Evolutionary conservation across 1,140 invertebrate genomes (phyloP).

Genomic region (Eufriesea mexicana): DNA sequence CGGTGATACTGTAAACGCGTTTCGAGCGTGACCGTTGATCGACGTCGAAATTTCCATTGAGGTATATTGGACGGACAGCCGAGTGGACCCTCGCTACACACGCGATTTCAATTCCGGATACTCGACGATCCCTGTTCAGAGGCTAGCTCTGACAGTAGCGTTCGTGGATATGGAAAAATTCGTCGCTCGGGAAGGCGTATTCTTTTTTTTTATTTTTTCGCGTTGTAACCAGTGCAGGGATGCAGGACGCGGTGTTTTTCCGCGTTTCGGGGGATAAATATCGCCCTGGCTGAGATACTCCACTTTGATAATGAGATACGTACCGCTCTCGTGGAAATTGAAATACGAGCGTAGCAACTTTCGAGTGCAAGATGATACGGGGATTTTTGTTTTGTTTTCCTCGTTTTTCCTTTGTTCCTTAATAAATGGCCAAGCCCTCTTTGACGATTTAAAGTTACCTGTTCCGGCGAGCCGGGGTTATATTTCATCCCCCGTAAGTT

Average conservation of each 20-base stretch:
- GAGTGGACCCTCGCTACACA: background rate
- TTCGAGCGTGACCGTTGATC: background rate
- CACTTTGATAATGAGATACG: background rate
- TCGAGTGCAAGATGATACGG: background rate
- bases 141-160: background rate
- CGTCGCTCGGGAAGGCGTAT: too few relatives aligned
- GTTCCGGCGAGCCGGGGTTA: conserved; percentile 6
- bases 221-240: too few relatives aligned
- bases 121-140: background rate
- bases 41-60: background rate
- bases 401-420: background rate
- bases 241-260: background rate
- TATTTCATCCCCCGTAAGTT: conserved; percentile 39
- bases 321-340: background rate
- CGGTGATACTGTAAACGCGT: background rate
- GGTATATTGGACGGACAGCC: background rate
- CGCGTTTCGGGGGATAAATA: background rate
- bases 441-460: conserved; percentile 37
- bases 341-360: background rate
- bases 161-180: background rate
- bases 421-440: conserved; percentile 16
- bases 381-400: background rate
- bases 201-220: too few relatives aligned
- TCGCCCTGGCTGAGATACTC: background rate
- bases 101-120: background rate